Percentiles rank a stretch among this genome's conserved stretches.
These are phyloP conservation scores for Drosophila lowei DNA, from an alignment of 1,140 invertebrate genomes.

Conservation along the genomic window DNA sequence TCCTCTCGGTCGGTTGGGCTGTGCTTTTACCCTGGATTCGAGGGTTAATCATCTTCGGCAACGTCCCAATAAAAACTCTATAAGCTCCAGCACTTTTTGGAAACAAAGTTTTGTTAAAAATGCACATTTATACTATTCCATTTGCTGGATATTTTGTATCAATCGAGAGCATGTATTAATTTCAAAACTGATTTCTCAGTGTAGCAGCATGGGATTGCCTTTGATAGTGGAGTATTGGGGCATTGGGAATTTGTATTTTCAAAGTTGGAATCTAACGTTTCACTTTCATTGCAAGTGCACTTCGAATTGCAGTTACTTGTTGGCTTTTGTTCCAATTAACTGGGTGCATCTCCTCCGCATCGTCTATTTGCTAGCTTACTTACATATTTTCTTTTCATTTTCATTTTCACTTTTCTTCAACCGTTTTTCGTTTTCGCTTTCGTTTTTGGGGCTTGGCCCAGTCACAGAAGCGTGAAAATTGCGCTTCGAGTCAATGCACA, in stretches of 20 bases:
- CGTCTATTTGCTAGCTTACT: conserved; percentile 5
- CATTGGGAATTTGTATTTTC: background rate
- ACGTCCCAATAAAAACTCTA: too few relatives aligned
- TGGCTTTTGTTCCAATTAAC: conserved; percentile 45
- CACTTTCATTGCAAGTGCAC: conserved; percentile 20
- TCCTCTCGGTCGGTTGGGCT: too few relatives aligned
- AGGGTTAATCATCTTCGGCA: too few relatives aligned
- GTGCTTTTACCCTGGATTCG: too few relatives aligned
- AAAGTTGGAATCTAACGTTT: conserved; percentile 16
- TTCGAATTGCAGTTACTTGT: conserved; percentile 5
- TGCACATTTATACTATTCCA: too few relatives aligned
- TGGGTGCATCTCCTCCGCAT: background rate
- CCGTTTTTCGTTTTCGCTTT: conserved; percentile 66
- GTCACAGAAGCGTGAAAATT: conserved; percentile 67
- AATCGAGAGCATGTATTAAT: too few relatives aligned
- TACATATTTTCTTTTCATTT: conserved; percentile 1
- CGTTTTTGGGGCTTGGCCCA: conserved; percentile 39
- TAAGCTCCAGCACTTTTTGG: too few relatives aligned
- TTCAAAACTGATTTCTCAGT: too few relatives aligned
- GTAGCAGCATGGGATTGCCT: too few relatives aligned
- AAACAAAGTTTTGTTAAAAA: too few relatives aligned
- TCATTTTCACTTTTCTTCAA: conserved; percentile 2
- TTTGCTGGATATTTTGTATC: too few relatives aligned
- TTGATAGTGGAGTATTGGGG: background rate
- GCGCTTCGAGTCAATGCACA: conserved; percentile 57